Base-by-base conservation (phyloP, 2,113 vertebrate species). In the Nestor notabilis region DNA sequence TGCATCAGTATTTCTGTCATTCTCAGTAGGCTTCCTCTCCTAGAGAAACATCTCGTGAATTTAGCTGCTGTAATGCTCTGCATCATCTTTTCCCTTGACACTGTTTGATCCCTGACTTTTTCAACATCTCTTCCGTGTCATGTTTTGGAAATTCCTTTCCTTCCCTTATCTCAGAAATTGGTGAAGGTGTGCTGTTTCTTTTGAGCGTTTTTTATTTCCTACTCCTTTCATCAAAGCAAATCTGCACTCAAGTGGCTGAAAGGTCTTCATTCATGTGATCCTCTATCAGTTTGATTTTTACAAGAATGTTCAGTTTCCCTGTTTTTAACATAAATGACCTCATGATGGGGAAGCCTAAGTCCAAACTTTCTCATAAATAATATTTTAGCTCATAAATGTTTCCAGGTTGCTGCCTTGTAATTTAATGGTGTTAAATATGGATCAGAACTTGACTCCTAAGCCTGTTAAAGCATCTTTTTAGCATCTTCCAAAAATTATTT, bases 81-180 rank as follows among this genome's bases (percentile, higher is more conserved):
- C 19, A 16, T n/a, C 3, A 0, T 17, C 25, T 46, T 71, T 68
- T 60, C 23, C 17, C 31, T 49, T 39, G 27, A 43, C 15, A 2
- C 5, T 81, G 2, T 39, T 15, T 63, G 33, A 63, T n/a, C 5
- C 17, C 12, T 15, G 24, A 13, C 9, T 93, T 69, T 65, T 69
- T 37, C 6, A 18, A 5, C 0, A 0, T 37, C 16, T 61, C 3
- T 46, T 71, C n/a, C 23, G 11, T 24, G 24, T 44, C 0, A 0
- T 44, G 16, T 39, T 74, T 83, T 39, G 33, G 17, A 87, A 87
- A 56, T 2, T 27, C 37, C 4, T 53, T 75, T 50, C 17, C n/a
- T 31, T 83, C 75, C 14, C 27, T 35, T 61, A 13, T 17, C 14
- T 56, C 31, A 43, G 18, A 63, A 31, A 79, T 5, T 4, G 2